phyloP scores from a whole-genome alignment of 2,113 vertebrate genomes.

The Menidia beryllina region DNA sequence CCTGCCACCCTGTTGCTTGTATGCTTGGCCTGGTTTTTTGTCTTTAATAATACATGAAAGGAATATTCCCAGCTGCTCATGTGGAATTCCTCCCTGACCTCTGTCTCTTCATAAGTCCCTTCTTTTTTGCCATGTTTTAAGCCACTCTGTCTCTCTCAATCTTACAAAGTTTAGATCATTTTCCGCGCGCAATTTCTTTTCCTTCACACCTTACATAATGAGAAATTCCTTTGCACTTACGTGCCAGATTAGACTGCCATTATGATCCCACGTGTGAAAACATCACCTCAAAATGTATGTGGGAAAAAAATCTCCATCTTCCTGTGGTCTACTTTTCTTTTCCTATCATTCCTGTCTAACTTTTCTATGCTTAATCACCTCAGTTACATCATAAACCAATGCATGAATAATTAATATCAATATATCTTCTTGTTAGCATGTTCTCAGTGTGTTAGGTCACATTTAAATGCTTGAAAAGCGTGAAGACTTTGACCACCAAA shows the following conservation, averaged over 20 bases:
- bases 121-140: conserved; percentile 4
- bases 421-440: neutral
- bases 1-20: neutral
- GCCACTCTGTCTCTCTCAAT: conserved; percentile 48
- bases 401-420: neutral
- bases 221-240: conserved; percentile 75
- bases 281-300: neutral
- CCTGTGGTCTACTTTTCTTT: neutral
- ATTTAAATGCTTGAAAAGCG: no score
- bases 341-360: neutral
- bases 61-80: neutral
- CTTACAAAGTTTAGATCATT: conserved; percentile 50
- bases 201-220: conserved; percentile 67
- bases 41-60: neutral
- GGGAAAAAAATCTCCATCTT: conserved; percentile 1
- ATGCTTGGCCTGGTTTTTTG: conserved; percentile 11
- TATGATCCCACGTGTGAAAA: conserved; percentile 23
- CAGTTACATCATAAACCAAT: neutral
- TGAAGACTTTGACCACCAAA: no score
- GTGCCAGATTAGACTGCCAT: conserved; percentile 61
- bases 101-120: neutral
- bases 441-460: neutral
- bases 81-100: conserved; percentile 2
- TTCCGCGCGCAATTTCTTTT: conserved; percentile 36
- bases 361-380: neutral